Conservation (phyloP, 2,797 vertebrate species). For the Silurus lanzhouensis region DNA sequence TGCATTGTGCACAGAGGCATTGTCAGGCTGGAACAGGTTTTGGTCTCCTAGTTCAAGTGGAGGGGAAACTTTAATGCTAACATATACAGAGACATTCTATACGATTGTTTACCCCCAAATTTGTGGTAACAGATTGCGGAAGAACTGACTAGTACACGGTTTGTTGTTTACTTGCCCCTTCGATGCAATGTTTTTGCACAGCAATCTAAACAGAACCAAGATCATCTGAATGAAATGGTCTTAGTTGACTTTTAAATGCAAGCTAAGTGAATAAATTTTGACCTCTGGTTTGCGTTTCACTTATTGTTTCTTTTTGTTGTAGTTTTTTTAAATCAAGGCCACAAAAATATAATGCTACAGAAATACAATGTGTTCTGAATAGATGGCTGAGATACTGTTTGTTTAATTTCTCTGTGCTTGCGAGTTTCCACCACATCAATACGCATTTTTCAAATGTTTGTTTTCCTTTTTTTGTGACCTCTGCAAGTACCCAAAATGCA, state of each 20-base stretch:
- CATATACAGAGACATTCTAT: too few species aligned
- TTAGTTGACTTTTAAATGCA: background rate
- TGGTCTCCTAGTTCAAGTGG: too few species aligned
- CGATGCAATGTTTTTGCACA: background rate
- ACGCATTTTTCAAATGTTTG: background rate
- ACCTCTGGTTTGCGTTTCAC: background rate
- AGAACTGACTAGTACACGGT: background rate
- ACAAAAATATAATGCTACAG: background rate
- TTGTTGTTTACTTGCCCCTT: background rate
- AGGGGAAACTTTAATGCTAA: too few species aligned
- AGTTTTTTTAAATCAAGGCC: background rate
- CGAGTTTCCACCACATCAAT: background rate
- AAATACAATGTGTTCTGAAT: background rate
- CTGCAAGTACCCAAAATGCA: too few species aligned
- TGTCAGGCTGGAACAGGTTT: too few species aligned
- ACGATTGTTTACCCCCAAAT: too few species aligned
- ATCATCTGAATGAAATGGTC: background rate
- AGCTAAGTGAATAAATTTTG: background rate
- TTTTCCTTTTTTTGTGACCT: background rate
- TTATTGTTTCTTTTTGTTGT: background rate
- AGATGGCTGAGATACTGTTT: background rate
- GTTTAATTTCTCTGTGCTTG: background rate
- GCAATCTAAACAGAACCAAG: background rate
- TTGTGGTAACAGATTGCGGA: background rate
- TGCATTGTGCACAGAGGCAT: too few species aligned